Evolutionary conservation across 2,113 vertebrate genomes (phyloP), one percentile per base, ranked within the genome.

Genomic region (Megalops atlanticus): DNA sequence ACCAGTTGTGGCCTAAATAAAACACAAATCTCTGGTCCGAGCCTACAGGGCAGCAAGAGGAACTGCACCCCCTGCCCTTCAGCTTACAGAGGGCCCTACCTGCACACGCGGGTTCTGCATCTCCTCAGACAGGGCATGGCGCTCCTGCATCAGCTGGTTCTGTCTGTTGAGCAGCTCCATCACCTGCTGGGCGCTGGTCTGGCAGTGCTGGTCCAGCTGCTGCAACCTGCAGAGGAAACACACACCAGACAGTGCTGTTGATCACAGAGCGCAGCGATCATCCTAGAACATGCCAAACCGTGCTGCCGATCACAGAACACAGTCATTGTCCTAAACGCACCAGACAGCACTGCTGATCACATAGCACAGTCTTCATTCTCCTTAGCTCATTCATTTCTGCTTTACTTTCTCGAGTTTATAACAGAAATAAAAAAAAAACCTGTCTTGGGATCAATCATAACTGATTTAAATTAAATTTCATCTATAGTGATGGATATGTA

Each of bases 201-300:
- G 96, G 92, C 97, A 93, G 86, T 97, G 95, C 89, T 92, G 93
- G 87, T 97, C 97, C 92, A 98, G 95, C 92, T 99, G 96, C 88
- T 93, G 91, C 86, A 99, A 93, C 92, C 97, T 99, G 91, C 58
- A 86, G 76, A 84, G 84, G 89, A n/a, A 43, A 41, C n/a, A 64
- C 58, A 64, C 24, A 15, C 5, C 58, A 64, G 24, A 24, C n/a
- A n/a, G 6, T 58, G 52, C n/a, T 11, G 58, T n/a, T n/a, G n/a
- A 64, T 64, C 27, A 64, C n/a, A 1, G 58, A 64, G 10, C 24
- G 8, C 58, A 64, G 58, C 7, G 43, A 6, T 45, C 43, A 45
- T 6, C 43, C 43, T 14, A 45, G 7, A 45, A 45, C n/a, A n/a
- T n/a, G n/a, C n/a, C n/a, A n/a, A n/a, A n/a, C n/a, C n/a, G n/a